Evolutionary conservation across 2,113 vertebrate species (phyloP).

Genomic region (Atractosteus spatula): DNA sequence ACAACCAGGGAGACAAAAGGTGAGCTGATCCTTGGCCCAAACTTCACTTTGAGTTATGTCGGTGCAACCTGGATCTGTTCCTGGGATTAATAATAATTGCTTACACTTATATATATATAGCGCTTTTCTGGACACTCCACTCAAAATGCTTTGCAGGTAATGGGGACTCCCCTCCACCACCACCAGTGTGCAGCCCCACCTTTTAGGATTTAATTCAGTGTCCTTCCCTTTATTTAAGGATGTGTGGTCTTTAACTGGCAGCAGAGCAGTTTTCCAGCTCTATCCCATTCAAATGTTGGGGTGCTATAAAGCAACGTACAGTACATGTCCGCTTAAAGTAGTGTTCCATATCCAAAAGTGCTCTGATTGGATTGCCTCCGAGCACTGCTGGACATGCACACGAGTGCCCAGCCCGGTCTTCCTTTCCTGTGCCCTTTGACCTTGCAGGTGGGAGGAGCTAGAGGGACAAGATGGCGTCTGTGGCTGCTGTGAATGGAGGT

Average conservation of each 20-base stretch:
- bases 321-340: background rate
- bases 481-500: background rate
- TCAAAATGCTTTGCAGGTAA: background rate
- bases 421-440: background rate
- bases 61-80: too few relatives aligned
- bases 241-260: too few relatives aligned
- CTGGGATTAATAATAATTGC: too few relatives aligned
- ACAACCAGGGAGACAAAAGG: background rate
- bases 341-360: too few relatives aligned
- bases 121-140: too few relatives aligned
- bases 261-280: background rate
- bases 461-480: background rate
- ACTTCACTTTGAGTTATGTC: too few relatives aligned
- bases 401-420: background rate
- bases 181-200: background rate
- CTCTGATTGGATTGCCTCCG: background rate
- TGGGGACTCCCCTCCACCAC: background rate
- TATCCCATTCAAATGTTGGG: background rate
- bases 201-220: too few relatives aligned
- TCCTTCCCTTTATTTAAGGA: too few relatives aligned
- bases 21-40: background rate
- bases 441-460: conserved; percentile 7
- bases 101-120: too few relatives aligned
- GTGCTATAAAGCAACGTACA: too few relatives aligned
- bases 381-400: background rate